phyloP scores from a whole-genome alignment of 23 tunicate genomes.

The Diplosoma virens region DNA sequence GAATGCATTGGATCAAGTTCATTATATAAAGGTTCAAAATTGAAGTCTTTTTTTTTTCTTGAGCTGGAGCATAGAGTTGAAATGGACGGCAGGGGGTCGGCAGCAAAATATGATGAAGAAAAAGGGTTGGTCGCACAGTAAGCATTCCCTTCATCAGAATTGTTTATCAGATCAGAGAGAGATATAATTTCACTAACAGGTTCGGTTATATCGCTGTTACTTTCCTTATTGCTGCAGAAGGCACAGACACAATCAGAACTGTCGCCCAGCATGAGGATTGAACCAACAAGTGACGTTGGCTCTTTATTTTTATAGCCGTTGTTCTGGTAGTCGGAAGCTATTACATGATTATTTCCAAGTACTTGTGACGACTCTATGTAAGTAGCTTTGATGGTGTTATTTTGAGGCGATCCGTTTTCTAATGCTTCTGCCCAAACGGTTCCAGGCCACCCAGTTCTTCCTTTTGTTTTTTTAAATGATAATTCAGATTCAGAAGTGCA shows the following conservation, averaged over 20 bases:
- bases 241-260: too few relatives aligned
- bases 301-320: background rate
- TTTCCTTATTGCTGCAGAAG: too few relatives aligned
- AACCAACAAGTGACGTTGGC: background rate
- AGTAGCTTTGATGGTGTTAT: background rate
- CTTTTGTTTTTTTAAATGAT: slow-evolving; percentile 31
- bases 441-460: slow-evolving; percentile 95
- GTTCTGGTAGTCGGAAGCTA: too few relatives aligned
- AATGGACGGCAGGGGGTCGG: slow-evolving; percentile 1
- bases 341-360: too few relatives aligned
- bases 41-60: background rate
- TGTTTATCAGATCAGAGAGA: background rate
- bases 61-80: background rate
- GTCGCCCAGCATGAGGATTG: too few relatives aligned
- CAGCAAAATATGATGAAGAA: background rate
- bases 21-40: background rate
- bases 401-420: slow-evolving; percentile 19
- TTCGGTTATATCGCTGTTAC: too few relatives aligned
- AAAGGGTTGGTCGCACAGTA: background rate
- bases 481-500: too few relatives aligned
- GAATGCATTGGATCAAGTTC: background rate
- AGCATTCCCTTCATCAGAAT: background rate
- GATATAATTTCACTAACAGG: background rate
- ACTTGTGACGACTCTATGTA: too few relatives aligned
- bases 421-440: slow-evolving; percentile 85